Evolutionary conservation across 2,888 invertebrate species (phyloP).

Genomic region (Chaetogeoica ovagalla): DNA sequence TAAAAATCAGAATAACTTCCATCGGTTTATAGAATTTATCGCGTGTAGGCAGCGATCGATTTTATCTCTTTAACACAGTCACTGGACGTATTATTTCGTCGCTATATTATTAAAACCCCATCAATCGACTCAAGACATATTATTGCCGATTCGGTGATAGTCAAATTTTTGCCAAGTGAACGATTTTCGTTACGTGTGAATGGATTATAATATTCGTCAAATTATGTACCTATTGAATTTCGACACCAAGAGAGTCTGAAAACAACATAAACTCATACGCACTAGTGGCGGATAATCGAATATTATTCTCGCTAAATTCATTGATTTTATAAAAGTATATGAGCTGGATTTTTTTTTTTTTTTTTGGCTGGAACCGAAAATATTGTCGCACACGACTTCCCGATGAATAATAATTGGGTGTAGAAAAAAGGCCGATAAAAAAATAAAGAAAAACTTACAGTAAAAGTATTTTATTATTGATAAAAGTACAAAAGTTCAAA

Average conservation of each 20-base stretch:
- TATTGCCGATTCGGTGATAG: too few relatives aligned
- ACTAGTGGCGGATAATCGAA: too few relatives aligned
- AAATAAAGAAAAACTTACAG: slow-evolving; percentile 1
- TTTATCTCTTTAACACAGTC: too few relatives aligned
- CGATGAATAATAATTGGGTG: neutral
- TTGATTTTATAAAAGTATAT: neutral
- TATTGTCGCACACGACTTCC: slow-evolving; percentile 11
- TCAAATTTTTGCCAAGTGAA: neutral
- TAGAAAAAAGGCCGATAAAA: slow-evolving; percentile 16
- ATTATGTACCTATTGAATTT: neutral
- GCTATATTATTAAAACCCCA: too few relatives aligned
- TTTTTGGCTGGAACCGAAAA: neutral
- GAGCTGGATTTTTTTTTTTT: neutral
- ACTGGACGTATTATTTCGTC: too few relatives aligned
- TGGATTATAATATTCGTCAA: neutral
- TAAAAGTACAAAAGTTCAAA: slow-evolving; percentile 30
- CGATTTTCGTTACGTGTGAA: neutral
- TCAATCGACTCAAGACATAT: too few relatives aligned
- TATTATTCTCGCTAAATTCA: neutral
- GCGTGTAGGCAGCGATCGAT: too few relatives aligned
- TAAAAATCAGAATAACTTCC: too few relatives aligned
- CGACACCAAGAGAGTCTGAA: neutral
- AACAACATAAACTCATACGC: neutral
- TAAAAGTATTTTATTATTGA: slow-evolving; percentile 33
- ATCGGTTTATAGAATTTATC: too few relatives aligned